Conservation (phyloP, 1,140 invertebrate genomes). For the Aradophagus sp. region DNA sequence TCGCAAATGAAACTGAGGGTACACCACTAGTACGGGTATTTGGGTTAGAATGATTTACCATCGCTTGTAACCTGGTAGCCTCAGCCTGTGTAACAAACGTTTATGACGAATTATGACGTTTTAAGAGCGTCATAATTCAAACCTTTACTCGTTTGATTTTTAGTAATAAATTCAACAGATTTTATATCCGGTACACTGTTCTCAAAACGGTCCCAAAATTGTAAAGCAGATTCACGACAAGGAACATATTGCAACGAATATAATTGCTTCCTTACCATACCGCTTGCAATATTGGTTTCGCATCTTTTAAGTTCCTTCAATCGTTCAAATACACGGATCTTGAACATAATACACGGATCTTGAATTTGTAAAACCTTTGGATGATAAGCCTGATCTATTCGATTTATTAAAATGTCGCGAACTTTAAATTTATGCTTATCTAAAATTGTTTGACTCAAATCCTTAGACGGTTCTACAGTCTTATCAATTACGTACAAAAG, state of each 20-base stretch:
- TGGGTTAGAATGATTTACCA: no score
- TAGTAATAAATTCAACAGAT: no score
- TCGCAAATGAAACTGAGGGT: no score
- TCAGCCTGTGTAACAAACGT: no score
- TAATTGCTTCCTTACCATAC: conserved; percentile 15
- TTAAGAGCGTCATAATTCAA: no score
- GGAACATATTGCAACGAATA: conserved; percentile 25
- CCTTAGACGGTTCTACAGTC: not conserved
- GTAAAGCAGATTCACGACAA: conserved; percentile 13
- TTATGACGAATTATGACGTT: no score
- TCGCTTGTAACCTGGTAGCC: no score
- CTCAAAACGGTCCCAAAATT: no score
- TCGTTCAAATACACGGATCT: no score
- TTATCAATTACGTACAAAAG: conserved; percentile 26
- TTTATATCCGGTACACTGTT: no score
- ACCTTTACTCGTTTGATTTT: no score
- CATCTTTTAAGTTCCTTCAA: conserved; percentile 38
- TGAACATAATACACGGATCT: conserved; percentile 29
- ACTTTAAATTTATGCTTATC: conserved; percentile 29
- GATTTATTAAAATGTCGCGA: conserved; percentile 43
- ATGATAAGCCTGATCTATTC: conserved; percentile 29
- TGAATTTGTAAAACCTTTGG: conserved; percentile 17
- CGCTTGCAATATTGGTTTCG: conserved; percentile 24
- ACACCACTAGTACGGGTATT: no score
- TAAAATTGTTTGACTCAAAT: not conserved